These are phyloP conservation scores for Zaprionus ornatus DNA, from an alignment of 1,140 invertebrate species.

Conservation along the genomic window DNA sequence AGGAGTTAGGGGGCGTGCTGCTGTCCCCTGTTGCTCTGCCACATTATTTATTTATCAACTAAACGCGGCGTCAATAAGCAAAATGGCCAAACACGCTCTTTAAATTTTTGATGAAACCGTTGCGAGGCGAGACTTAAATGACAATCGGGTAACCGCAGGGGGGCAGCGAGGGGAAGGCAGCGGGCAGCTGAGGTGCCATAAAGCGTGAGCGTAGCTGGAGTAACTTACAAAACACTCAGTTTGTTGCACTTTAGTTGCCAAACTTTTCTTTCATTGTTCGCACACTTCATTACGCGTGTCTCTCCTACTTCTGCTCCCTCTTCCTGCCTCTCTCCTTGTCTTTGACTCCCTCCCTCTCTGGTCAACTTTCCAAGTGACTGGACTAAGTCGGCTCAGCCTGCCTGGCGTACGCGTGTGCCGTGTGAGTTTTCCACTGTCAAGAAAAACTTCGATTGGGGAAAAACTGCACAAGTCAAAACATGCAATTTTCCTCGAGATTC, in stretches of 20 bases:
- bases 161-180: neutral
- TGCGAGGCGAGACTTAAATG: conserved; percentile 4
- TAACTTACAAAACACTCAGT: conserved; percentile 13
- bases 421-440: neutral
- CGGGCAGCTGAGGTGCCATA: neutral
- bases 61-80: conserved; percentile 54
- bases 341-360: neutral
- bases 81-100: conserved; percentile 45
- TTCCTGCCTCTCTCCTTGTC: neutral
- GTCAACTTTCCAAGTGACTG: conserved; percentile 75
- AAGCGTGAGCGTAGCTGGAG: conserved; percentile 11
- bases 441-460: conserved; percentile 1
- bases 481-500: conserved; percentile 64
- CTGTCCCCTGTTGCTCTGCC: conserved; percentile 1
- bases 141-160: conserved; percentile 18
- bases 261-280: conserved; percentile 54
- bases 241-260: neutral
- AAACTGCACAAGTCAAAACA: conserved; percentile 61
- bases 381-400: conserved; percentile 71
- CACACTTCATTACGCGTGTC: conserved; percentile 59
- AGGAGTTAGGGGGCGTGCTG: conserved; percentile 1
- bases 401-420: neutral
- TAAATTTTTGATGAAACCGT: conserved; percentile 74
- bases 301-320: neutral
- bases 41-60: conserved; percentile 77